A percentile compares a stretch with the other conserved stretches of the same genome.
Conservation (phyloP, 2,113 vertebrate genomes). For the Brachypteracias leptosomus region DNA sequence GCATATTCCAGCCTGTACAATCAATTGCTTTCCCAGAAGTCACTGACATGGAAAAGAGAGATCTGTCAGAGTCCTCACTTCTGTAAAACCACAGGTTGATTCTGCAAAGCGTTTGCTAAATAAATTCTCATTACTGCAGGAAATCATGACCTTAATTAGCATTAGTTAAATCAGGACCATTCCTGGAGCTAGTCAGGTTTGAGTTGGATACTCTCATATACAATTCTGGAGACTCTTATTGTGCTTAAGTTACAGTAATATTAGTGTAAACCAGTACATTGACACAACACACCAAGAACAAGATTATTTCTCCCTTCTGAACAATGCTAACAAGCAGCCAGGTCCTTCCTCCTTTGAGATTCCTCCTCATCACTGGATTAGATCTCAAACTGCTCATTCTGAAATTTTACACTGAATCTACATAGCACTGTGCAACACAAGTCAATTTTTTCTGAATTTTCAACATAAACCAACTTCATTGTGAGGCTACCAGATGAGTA, state of each 20-base stretch:
- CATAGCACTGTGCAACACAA: neutral
- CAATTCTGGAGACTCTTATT: neutral
- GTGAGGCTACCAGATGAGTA: neutral
- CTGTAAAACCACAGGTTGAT: neutral
- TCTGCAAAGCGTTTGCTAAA: neutral
- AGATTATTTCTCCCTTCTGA: neutral
- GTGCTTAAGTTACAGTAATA: neutral
- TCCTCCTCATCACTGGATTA: neutral
- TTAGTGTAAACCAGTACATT: rapidly evolving
- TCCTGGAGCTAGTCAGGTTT: neutral
- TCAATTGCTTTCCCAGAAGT: neutral
- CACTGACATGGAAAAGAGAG: neutral
- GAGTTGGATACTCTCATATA: neutral
- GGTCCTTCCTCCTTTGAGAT: neutral
- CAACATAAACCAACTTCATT: neutral
- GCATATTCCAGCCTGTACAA: neutral
- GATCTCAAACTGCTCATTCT: neutral
- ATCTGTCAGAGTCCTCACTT: neutral
- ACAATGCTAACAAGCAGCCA: neutral
- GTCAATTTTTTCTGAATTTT: neutral
- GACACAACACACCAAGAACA: neutral
- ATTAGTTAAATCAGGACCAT: neutral
- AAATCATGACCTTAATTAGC: neutral
- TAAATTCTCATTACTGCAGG: neutral
- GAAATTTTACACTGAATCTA: neutral